These are phyloP conservation scores for Isaurus tuberculatus DNA, from an alignment of 92 coral and sea anemone species.

Conservation along the genomic window DNA sequence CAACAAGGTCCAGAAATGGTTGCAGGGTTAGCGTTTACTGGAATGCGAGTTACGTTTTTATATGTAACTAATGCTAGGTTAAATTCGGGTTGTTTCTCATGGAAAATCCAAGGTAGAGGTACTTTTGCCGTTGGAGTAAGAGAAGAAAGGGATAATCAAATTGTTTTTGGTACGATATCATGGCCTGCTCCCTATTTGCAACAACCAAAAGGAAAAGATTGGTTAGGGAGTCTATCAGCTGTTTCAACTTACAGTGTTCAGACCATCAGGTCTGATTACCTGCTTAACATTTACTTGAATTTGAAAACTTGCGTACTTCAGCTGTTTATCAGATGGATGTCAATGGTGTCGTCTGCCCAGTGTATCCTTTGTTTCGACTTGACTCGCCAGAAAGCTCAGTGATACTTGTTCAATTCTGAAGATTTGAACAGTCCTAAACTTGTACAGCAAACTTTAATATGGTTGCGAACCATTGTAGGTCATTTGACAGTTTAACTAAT, in stretches of 20 bases:
- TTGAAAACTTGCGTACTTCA: conserved; percentile 22
- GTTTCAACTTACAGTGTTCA: too few relatives aligned
- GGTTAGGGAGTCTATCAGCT: neutral
- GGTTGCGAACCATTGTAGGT: too few relatives aligned
- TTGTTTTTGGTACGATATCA: too few relatives aligned
- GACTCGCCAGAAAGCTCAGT: neutral
- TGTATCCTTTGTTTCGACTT: conserved; percentile 15
- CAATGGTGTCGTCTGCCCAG: neutral
- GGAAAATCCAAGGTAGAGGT: conserved; percentile 14
- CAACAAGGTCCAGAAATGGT: neutral
- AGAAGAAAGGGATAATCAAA: neutral
- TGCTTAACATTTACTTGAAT: conserved; percentile 23
- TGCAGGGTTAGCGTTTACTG: neutral
- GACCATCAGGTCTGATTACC: neutral
- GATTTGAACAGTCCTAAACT: neutral
- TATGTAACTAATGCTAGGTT: neutral
- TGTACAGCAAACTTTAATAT: neutral
- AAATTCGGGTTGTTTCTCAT: neutral
- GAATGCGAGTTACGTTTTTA: neutral
- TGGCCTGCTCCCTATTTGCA: too few relatives aligned
- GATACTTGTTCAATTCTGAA: neutral
- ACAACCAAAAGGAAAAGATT: too few relatives aligned
- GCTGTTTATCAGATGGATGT: neutral
- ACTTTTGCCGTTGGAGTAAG: conserved; percentile 9
- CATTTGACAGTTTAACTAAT: too few relatives aligned